Conservation (phyloP, 1,140 invertebrate species). For the Phocides pigmalion region DNA sequence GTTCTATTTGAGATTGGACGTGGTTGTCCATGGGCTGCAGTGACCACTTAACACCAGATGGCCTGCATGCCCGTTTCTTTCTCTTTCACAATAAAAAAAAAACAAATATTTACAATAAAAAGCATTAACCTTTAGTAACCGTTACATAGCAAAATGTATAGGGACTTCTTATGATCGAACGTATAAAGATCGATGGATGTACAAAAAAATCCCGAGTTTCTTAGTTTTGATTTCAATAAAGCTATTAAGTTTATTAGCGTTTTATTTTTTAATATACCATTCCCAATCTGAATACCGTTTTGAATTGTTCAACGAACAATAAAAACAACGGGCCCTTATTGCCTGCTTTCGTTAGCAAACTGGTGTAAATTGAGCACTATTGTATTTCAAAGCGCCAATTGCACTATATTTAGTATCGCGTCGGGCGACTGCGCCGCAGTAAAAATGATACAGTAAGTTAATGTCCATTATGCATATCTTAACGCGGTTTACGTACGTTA, state of each 20-base stretch:
- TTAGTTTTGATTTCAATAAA: not conserved
- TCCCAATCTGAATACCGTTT: constrained; percentile 9
- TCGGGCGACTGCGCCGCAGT: not conserved
- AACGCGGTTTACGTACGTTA: too few species aligned
- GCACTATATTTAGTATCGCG: constrained; percentile 2
- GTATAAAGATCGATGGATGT: too few species aligned
- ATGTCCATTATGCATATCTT: not conserved
- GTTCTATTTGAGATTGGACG: too few species aligned
- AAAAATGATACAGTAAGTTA: not conserved
- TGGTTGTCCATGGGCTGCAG: too few species aligned
- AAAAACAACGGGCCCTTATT: constrained; percentile 16
- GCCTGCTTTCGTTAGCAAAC: constrained; percentile 12
- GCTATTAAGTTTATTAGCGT: not conserved
- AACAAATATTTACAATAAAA: too few species aligned
- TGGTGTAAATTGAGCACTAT: constrained; percentile 25
- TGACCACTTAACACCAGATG: too few species aligned
- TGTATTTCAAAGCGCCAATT: constrained; percentile 19
- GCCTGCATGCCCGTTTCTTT: too few species aligned
- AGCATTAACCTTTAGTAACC: too few species aligned
- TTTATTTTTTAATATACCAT: not conserved
- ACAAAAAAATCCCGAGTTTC: too few species aligned
- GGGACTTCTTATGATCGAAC: too few species aligned
- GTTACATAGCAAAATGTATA: too few species aligned
- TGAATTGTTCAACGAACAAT: constrained; percentile 25
- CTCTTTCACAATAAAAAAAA: too few species aligned